Evolutionary conservation across 2,888 invertebrate genomes (phyloP), one percentile per base, ranked within the genome.

Genomic region (Teleogryllus oceanicus): DNA sequence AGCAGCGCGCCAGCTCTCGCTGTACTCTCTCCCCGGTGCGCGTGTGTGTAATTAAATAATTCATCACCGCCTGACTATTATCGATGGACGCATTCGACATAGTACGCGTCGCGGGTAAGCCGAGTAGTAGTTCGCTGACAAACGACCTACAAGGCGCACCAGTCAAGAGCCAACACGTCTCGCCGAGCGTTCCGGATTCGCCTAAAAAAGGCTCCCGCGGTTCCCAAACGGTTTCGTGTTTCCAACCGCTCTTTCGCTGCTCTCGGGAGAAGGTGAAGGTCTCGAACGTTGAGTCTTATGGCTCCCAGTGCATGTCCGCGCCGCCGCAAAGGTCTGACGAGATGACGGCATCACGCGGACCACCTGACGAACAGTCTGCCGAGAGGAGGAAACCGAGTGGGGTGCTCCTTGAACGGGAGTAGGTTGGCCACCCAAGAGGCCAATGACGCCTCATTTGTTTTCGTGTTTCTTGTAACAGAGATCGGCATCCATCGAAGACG

Each of bases 111-210:
- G 62, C 62, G 62, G 5, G 62, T 62, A 62, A 62, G 62, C 62
- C 13, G n/a, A 62, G 62, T n/a, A 62, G 62, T 62, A 13, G 62
- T 8, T 10, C n/a, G 16, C n/a, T 62, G 62, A 62, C 62, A 18
- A 62, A 62, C 62, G 62, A 62, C 16, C 62, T 62, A 62, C 62
- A 62, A 62, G 62, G 62, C 62, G 13, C 62, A 62, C 8, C 62
- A 62, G 62, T 62, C 62, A 18, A n/a, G n/a, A 62, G 62, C 62
- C 37, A 62, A 62, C 62, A 62, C n/a, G 62, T 62, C n/a, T n/a
- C 8, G 16, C 62, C 4, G 5, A 62, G 62, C 62, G 62, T 4
- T 62, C 62, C 62, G 62, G n/a, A 62, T 18, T 62, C 62, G 62
- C 62, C 62, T 13, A 62, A 62, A 62, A 62, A 62, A 62, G 62